Base-by-base conservation (phyloP, 2,113 vertebrate genomes). In the Sardina pilchardus region DNA sequence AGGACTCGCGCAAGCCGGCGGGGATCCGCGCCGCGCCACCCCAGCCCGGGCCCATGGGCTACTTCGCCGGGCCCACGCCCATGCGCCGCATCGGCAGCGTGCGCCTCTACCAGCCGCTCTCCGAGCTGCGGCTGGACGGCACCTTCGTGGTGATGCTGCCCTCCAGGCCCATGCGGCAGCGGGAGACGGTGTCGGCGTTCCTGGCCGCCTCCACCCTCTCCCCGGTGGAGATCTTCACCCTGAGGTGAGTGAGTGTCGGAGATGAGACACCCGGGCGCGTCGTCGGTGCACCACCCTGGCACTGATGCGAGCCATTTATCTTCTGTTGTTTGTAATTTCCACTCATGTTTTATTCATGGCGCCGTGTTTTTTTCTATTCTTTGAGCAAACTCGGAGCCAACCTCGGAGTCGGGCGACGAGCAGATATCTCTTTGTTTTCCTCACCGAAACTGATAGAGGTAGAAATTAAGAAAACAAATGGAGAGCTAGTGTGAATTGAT, bases 141-240 rank as follows among this genome's bases (percentile, higher is more conserved):
- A 96, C 96, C 81, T 91, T 98, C 53, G 95, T 94, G 81, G 89
- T 99, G 89, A 96, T 97, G 96, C 90, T 97, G n/a, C 97, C 97
- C 0, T 96, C 97, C 9, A 95, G 94, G 88, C 97, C 98, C 0
- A 95, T 96, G 84, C 96, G 95, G 2, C 97, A 97, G 59, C 97
- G 97, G 67, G 97, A 97, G 30, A 95, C 97, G 0, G 94, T 98
- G 71, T 97, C 95, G 0, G 94, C 95, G 6, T 96, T 95, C 3
- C 94, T 99, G 91, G 96, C 96, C 0, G 82, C 98, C 4, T 93
- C 96, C 34, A 95, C 94, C 48, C 96, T 97, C 19, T 96, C 97
- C 42, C 93, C 96, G 0, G 94, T 97, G 90, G 97, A 98, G 48
- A 96, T 96, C 83, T 99, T 99, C 93, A 94, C 96, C 36, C 93